These are phyloP conservation scores for Hyles euphorbiae DNA, from an alignment of 1,140 invertebrate genomes.

Conservation along the genomic window DNA sequence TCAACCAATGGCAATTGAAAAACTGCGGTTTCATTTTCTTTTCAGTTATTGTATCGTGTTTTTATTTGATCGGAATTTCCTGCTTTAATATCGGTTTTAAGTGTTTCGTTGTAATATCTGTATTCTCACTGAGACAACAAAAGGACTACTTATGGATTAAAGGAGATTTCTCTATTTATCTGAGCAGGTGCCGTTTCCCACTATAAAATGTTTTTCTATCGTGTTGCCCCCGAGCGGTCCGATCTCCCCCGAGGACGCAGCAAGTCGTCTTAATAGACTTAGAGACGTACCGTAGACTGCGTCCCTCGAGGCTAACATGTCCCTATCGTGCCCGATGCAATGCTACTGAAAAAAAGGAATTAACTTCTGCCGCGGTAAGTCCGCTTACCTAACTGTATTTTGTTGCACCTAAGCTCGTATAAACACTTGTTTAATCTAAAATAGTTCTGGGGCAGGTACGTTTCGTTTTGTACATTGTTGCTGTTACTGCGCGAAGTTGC, in stretches of 20 bases:
- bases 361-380: slow-evolving; percentile 51
- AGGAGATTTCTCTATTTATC: slow-evolving; percentile 50
- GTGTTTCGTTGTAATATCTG: slow-evolving; percentile 16
- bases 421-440: slow-evolving; percentile 10
- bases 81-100: slow-evolving; percentile 30
- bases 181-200: slow-evolving; percentile 55
- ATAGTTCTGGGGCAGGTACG: slow-evolving; percentile 2
- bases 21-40: slow-evolving; percentile 35
- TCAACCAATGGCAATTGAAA: slow-evolving; percentile 38
- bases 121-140: slow-evolving; percentile 21
- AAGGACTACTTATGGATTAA: slow-evolving; percentile 26
- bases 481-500: slow-evolving; percentile 13
- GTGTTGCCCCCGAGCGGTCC: slow-evolving; percentile 42
- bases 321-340: slow-evolving; percentile 40
- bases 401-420: not conserved
- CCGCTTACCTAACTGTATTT: slow-evolving; percentile 26
- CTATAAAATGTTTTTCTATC: slow-evolving; percentile 62
- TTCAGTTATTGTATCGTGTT: slow-evolving; percentile 29
- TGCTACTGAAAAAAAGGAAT: slow-evolving; percentile 48
- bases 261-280: slow-evolving; percentile 72
- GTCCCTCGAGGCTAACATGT: slow-evolving; percentile 51
- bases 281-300: slow-evolving; percentile 54
- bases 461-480: slow-evolving; percentile 23
- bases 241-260: slow-evolving; percentile 39
- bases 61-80: slow-evolving; percentile 21